Percentiles rank a stretch among this genome's conserved stretches.
These are phyloP conservation scores for Bicyclus anynana DNA, from an alignment of 1,140 invertebrate species.

Conservation along the genomic window DNA sequence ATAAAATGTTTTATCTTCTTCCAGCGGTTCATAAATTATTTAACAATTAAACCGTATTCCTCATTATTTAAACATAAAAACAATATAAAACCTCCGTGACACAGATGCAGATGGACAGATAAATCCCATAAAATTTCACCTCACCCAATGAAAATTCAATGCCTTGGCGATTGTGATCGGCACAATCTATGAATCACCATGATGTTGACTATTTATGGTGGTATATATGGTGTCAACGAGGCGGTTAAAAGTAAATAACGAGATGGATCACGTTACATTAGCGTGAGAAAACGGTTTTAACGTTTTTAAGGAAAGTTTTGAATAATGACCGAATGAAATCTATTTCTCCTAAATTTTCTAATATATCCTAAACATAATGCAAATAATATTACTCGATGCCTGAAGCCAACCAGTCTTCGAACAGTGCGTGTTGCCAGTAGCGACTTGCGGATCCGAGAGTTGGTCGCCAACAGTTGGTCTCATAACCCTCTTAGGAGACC, in stretches of 20 bases:
- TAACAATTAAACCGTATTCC: not conserved
- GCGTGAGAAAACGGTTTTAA: constrained; percentile 1
- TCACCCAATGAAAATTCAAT: not conserved
- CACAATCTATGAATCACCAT: not conserved
- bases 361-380: too few species aligned
- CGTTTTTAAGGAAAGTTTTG: not conserved
- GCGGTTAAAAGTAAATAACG: not conserved
- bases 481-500: too few species aligned
- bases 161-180: not conserved
- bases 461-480: too few species aligned
- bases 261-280: constrained; percentile 3
- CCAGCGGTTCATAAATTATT: not conserved
- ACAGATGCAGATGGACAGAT: not conserved
- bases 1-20: too few species aligned
- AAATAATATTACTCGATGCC: too few species aligned
- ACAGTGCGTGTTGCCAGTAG: too few species aligned
- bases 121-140: not conserved
- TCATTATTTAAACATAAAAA: not conserved
- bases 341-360: too few species aligned
- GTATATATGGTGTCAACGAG: not conserved
- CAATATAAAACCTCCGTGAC: not conserved
- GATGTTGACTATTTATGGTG: not conserved
- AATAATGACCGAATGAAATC: not conserved
- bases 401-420: too few species aligned
- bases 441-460: too few species aligned